phyloP scores from a whole-genome alignment of 2,113 vertebrate species.

The Bujurquina vittata region DNA sequence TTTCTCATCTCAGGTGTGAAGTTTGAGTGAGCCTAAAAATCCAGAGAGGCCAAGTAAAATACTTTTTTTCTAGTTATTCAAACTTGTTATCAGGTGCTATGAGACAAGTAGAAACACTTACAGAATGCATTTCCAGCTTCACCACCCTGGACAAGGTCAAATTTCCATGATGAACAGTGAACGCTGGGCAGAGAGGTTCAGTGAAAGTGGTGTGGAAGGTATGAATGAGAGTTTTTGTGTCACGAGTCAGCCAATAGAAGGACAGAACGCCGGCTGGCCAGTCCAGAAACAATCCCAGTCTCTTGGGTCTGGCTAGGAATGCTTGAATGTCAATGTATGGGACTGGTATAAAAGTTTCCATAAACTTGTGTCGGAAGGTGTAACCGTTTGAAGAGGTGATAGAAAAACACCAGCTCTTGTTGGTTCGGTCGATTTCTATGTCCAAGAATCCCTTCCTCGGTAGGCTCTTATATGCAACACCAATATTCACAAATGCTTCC shows the following conservation, averaged over 20 bases:
- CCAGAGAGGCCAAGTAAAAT: fast-evolving
- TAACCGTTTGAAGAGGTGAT: fast-evolving
- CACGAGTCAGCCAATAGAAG: not conserved
- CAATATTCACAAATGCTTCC: not conserved
- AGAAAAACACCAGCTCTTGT: not conserved
- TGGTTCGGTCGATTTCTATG: fast-evolving
- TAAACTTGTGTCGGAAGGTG: not conserved
- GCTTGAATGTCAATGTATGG: not conserved
- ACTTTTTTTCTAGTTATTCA: fast-evolving
- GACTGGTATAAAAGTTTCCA: not conserved
- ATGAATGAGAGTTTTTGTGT: not conserved
- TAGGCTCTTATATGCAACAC: not conserved
- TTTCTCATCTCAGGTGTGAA: slow-evolving; percentile 9
- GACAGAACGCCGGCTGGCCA: not conserved
- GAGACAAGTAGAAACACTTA: not conserved
- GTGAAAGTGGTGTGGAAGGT: not conserved
- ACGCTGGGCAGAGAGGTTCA: slow-evolving; percentile 8
- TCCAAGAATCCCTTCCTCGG: not conserved
- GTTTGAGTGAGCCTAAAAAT: not conserved
- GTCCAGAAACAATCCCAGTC: slow-evolving; percentile 14
- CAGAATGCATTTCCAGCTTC: not conserved
- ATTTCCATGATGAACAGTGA: fast-evolving
- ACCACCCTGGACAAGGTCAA: not conserved
- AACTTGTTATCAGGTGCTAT: not conserved
- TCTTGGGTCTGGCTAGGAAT: not conserved